These are phyloP conservation scores for Halictus ligatus DNA, from an alignment of 2,888 invertebrate species.

Conservation along the genomic window DNA sequence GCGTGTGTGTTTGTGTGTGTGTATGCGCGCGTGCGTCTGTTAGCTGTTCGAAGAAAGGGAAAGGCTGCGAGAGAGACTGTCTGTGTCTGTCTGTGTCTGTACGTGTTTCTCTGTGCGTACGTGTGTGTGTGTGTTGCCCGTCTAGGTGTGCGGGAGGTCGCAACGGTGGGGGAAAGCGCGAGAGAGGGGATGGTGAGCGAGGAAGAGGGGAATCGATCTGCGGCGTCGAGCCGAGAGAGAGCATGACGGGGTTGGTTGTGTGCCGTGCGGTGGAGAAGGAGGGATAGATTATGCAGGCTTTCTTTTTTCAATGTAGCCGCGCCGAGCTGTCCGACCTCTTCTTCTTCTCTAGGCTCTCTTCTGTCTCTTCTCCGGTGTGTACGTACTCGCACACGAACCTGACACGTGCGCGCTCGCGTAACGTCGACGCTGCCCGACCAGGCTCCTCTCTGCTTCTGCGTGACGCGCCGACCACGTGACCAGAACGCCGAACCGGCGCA, in stretches of 20 bases:
- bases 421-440: not conserved
- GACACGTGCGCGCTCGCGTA: conserved; percentile 45
- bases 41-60: conserved; percentile 18
- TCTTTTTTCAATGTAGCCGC: not conserved
- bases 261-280: not conserved
- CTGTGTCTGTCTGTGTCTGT: too few relatives aligned
- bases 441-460: conserved; percentile 52
- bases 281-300: not conserved
- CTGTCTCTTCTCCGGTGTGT: not conserved
- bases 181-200: conserved; percentile 37
- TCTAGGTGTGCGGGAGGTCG: not conserved
- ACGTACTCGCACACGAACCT: not conserved
- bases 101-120: not conserved
- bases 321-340: not conserved
- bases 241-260: not conserved
- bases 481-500: conserved; percentile 16
- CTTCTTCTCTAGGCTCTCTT: conserved; percentile 38
- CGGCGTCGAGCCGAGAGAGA: not conserved
- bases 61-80: conserved; percentile 21
- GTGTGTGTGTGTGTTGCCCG: not conserved
- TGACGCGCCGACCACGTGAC: conserved; percentile 46
- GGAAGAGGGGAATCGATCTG: conserved; percentile 56
- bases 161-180: not conserved
- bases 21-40: not conserved
- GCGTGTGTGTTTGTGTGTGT: not conserved